These are phyloP conservation scores for Alviniconcha strummeri DNA, from an alignment of 2,888 invertebrate species.

Conservation along the genomic window DNA sequence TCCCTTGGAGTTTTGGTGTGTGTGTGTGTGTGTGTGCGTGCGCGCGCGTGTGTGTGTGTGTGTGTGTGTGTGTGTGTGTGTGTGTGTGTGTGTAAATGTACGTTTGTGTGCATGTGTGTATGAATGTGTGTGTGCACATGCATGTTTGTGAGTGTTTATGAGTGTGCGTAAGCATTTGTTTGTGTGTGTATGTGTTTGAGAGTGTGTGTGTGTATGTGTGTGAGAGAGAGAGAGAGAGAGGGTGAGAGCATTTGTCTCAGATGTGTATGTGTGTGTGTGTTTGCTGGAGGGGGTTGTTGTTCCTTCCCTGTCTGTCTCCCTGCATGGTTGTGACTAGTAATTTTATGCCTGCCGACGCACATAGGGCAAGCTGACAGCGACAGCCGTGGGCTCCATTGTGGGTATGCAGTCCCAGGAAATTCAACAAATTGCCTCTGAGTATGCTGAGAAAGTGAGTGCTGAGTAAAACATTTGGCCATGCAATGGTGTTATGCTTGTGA, in stretches of 20 bases:
- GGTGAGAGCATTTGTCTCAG: too few relatives aligned
- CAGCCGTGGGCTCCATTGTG: slow-evolving; percentile 76
- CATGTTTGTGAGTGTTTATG: background rate
- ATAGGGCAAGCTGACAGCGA: slow-evolving; percentile 71
- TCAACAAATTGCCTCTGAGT: slow-evolving; percentile 81
- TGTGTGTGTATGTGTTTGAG: too few relatives aligned
- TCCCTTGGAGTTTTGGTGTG: background rate
- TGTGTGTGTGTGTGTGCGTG: slow-evolving; percentile 10
- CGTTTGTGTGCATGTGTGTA: background rate
- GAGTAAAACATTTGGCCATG: too few relatives aligned
- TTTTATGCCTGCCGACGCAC: background rate
- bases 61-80: slow-evolving; percentile 5
- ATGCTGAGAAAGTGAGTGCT: slow-evolving; percentile 78
- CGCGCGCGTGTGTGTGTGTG: background rate
- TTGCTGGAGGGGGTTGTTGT: slow-evolving; percentile 1
- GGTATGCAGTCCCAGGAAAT: slow-evolving; percentile 82
- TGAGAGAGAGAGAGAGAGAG: too few relatives aligned
- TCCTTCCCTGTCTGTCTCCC: background rate
- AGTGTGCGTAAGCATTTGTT: too few relatives aligned
- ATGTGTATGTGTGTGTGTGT: too few relatives aligned
- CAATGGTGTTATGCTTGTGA: too few relatives aligned
- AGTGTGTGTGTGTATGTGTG: too few relatives aligned
- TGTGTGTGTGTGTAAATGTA: background rate
- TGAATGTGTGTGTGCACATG: slow-evolving; percentile 18
- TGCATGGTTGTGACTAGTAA: background rate